Evolutionary conservation across 2,797 vertebrate genomes (phyloP).

Genomic region (Tauraco hartlaubi): DNA sequence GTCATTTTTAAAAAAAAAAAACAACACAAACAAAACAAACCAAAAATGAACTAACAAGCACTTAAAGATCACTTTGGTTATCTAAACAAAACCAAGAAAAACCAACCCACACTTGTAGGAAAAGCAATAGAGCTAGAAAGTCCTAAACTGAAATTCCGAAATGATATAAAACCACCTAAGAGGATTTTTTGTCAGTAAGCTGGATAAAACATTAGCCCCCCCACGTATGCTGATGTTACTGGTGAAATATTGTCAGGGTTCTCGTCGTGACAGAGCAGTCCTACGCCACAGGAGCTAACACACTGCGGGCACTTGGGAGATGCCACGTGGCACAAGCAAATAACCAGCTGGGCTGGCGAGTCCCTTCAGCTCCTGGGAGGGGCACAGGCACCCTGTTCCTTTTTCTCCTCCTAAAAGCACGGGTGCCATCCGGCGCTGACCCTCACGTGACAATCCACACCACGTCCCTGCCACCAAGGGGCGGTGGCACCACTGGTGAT

Average conservation of each 20-base stretch:
- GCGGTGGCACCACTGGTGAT: background rate
- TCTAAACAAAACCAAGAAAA: background rate
- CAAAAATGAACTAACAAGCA: background rate
- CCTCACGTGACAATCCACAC: fast-evolving
- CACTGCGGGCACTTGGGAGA: fast-evolving
- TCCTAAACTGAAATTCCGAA: background rate
- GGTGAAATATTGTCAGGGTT: background rate
- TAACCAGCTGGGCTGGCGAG: background rate
- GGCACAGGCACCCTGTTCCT: background rate
- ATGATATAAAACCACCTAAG: background rate
- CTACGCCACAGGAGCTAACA: background rate
- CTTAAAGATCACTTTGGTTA: background rate
- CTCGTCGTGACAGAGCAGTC: too few relatives aligned
- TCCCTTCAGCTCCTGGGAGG: background rate
- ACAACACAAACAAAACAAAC: too few relatives aligned
- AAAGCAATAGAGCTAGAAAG: background rate
- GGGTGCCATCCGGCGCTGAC: fast-evolving
- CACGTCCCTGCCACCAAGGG: background rate
- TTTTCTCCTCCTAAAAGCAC: background rate
- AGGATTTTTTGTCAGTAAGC: background rate
- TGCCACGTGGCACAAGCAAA: background rate
- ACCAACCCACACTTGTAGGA: background rate
- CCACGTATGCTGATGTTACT: too few relatives aligned
- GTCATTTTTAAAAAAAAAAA: background rate
- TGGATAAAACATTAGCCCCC: background rate